These are phyloP conservation scores for Caenorhabditis panamensis DNA, from an alignment of 2,888 invertebrate genomes.

Conservation along the genomic window DNA sequence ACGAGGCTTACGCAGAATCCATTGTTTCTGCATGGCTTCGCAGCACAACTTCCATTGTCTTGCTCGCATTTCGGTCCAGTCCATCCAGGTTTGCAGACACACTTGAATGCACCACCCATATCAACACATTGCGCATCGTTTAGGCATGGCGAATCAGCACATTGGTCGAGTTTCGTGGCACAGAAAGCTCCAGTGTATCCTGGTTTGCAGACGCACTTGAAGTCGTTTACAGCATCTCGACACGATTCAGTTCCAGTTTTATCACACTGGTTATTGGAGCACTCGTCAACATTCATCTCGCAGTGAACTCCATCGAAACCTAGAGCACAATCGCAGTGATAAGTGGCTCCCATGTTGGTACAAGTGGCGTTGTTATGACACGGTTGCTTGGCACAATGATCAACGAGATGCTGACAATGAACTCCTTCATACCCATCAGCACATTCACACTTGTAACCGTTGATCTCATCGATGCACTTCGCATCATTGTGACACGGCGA, in stretches of 20 bases:
- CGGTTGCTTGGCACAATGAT: slow-evolving; percentile 89
- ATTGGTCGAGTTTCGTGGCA: slow-evolving; percentile 84
- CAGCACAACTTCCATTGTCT: slow-evolving; percentile 91
- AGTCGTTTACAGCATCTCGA: slow-evolving; percentile 86
- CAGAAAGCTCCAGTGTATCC: slow-evolving; percentile 91
- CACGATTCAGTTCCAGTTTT: slow-evolving; percentile 84
- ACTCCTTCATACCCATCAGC: slow-evolving; percentile 95
- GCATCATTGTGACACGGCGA: slow-evolving; percentile 94
- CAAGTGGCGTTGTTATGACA: slow-evolving; percentile 81
- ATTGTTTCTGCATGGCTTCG: slow-evolving; percentile 93
- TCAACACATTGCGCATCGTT: slow-evolving; percentile 84
- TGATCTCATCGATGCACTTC: slow-evolving; percentile 89
- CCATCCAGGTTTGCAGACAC: slow-evolving; percentile 87
- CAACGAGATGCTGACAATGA: slow-evolving; percentile 90
- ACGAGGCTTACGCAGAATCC: slow-evolving; percentile 93
- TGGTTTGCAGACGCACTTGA: slow-evolving; percentile 90
- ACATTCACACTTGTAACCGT: slow-evolving; percentile 88
- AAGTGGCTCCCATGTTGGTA: slow-evolving; percentile 92
- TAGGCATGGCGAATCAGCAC: slow-evolving; percentile 89
- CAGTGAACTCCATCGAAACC: slow-evolving; percentile 92
- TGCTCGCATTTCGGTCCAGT: slow-evolving; percentile 86
- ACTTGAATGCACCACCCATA: slow-evolving; percentile 88
- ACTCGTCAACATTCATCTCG: slow-evolving; percentile 94
- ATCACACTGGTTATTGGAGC: slow-evolving; percentile 83
- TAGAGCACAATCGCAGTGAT: slow-evolving; percentile 92